Evolutionary conservation across 2,888 invertebrate genomes (phyloP).

Genomic region (Fragum sueziense): DNA sequence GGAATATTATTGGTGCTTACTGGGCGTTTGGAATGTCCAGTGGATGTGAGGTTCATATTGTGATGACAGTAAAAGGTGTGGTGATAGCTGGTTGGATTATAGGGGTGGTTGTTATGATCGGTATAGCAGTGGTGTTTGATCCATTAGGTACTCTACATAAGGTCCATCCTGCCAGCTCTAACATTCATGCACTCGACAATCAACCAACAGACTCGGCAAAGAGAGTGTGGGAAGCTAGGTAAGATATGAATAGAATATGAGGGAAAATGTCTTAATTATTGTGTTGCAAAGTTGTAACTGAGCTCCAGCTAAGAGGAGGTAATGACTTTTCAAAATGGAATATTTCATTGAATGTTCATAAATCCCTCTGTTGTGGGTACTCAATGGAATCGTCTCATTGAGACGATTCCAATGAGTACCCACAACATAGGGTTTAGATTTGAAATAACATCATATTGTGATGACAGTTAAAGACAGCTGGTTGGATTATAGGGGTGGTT

Average conservation of each 20-base stretch:
- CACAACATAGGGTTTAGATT: too few species aligned
- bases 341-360: too few species aligned
- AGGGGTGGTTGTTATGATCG: constrained; percentile 87
- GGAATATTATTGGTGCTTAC: constrained; percentile 91
- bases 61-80: constrained; percentile 84
- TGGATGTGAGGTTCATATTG: constrained; percentile 69
- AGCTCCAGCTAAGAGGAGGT: too few species aligned
- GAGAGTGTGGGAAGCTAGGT: constrained; percentile 76
- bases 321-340: too few species aligned
- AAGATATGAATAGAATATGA: too few species aligned
- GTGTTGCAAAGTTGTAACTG: too few species aligned
- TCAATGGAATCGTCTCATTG: too few species aligned
- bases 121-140: constrained; percentile 91
- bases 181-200: constrained; percentile 23
- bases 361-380: too few species aligned
- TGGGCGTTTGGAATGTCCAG: constrained; percentile 86
- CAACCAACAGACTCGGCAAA: constrained; percentile 48
- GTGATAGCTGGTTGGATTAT: constrained; percentile 92
- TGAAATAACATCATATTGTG: too few species aligned
- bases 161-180: constrained; percentile 82
- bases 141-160: constrained; percentile 86
- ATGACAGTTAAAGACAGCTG: constrained; percentile 86
- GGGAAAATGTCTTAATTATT: too few species aligned
- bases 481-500: constrained; percentile 90
- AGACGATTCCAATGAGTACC: too few species aligned